These are phyloP conservation scores for Pardalotus punctatus DNA, from an alignment of 2,113 vertebrate genomes.

Conservation along the genomic window DNA sequence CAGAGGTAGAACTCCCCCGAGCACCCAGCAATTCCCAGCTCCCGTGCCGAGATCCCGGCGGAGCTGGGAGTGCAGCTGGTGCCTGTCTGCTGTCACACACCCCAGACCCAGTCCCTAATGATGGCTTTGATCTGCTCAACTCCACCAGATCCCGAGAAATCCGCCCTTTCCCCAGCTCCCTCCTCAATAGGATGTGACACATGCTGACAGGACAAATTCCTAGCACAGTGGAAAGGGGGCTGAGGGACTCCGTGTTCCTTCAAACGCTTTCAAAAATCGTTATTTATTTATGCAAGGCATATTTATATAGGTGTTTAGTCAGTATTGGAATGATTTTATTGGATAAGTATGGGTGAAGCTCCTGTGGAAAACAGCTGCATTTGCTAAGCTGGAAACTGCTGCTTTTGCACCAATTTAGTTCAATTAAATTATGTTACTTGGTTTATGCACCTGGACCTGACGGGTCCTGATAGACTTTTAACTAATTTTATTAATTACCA, in stretches of 20 bases:
- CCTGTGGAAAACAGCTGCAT: neutral
- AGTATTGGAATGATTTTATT: neutral
- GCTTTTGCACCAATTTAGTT: neutral
- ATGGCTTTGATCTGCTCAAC: neutral
- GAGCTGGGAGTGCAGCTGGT: neutral
- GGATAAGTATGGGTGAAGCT: neutral
- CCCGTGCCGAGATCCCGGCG: fast-evolving
- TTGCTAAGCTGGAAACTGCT: neutral
- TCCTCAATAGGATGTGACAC: fast-evolving
- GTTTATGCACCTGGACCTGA: neutral
- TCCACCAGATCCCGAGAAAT: neutral
- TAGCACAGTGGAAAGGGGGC: neutral
- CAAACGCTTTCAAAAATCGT: neutral
- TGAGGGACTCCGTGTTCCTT: neutral
- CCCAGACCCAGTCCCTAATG: neutral
- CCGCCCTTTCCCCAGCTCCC: neutral
- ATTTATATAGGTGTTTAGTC: neutral
- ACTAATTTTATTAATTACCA: slow-evolving; percentile 38
- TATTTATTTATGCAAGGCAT: neutral
- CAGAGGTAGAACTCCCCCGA: neutral
- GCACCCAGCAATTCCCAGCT: neutral
- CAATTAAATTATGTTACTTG: neutral
- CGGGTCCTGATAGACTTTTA: neutral
- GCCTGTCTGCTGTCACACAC: neutral
- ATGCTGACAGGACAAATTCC: neutral